Evolutionary conservation across 2,113 vertebrate species (phyloP).

Genomic region (Solea solea): DNA sequence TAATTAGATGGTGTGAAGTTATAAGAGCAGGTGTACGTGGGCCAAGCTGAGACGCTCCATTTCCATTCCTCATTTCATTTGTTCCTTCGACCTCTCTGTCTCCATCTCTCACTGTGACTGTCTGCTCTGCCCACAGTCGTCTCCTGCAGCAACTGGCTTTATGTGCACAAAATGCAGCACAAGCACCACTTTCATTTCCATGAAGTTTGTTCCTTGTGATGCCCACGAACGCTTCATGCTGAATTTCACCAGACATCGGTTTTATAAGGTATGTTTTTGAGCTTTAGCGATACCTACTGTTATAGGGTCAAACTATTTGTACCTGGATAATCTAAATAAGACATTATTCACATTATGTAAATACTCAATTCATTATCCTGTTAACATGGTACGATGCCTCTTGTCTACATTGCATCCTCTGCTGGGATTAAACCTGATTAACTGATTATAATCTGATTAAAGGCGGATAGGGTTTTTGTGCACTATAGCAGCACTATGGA

Average conservation of each 20-base stretch:
- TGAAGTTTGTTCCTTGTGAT: neutral
- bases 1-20: slow-evolving; percentile 41
- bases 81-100: slow-evolving; percentile 25
- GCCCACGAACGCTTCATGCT: neutral
- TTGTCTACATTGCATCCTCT: too few species aligned
- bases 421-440: too few species aligned
- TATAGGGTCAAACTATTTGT: neutral
- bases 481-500: too few species aligned
- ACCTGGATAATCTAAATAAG: too few species aligned
- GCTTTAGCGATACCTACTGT: neutral
- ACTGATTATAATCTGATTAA: too few species aligned
- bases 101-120: slow-evolving; percentile 24
- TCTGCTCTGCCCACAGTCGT: slow-evolving; percentile 32
- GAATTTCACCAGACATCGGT: neutral
- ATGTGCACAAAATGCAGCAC: slow-evolving; percentile 31
- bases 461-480: too few species aligned
- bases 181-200: neutral
- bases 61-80: slow-evolving; percentile 48
- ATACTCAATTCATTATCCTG: too few species aligned
- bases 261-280: neutral
- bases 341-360: too few species aligned
- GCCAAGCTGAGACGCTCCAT: slow-evolving; percentile 36
- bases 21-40: slow-evolving; percentile 38
- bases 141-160: slow-evolving; percentile 44
- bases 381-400: too few species aligned